A percentile compares a stretch with the other conserved stretches of the same genome.
phyloP scores from a whole-genome alignment of 2,888 invertebrate species.

The Rhamnusium bicolor region DNA sequence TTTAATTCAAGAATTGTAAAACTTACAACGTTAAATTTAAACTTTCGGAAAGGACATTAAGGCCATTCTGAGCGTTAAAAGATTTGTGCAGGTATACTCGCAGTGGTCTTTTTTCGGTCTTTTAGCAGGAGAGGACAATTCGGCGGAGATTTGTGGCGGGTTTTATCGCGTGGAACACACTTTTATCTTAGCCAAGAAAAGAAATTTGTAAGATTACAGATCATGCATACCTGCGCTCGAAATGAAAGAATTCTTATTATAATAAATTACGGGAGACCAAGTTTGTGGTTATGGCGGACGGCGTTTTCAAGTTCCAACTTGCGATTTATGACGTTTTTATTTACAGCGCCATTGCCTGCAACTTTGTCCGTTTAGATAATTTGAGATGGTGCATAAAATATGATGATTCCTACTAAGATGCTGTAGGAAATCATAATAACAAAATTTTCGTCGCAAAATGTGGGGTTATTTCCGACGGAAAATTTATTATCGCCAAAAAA shows the following conservation, averaged over 20 bases:
- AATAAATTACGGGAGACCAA: constrained; percentile 64
- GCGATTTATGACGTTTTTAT: constrained; percentile 65
- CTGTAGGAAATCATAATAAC: background rate
- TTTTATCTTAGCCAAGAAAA: constrained; percentile 64
- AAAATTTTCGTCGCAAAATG: background rate
- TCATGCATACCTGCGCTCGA: constrained; percentile 64
- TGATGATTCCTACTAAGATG: background rate
- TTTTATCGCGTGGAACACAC: constrained; percentile 68
- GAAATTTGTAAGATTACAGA: constrained; percentile 69
- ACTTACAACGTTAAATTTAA: constrained; percentile 51
- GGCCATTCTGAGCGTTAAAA: constrained; percentile 55
- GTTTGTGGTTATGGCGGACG: constrained; percentile 64
- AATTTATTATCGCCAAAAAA: background rate
- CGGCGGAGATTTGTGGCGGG: constrained; percentile 67
- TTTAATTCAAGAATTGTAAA: constrained; percentile 30
- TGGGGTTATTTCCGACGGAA: background rate
- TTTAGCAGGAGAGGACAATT: constrained; percentile 58
- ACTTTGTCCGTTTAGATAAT: background rate
- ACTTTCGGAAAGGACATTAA: constrained; percentile 57
- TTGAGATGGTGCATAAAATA: constrained; percentile 4
- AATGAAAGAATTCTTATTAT: constrained; percentile 66
- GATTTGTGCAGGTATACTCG: constrained; percentile 57
- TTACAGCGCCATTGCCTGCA: constrained; percentile 52
- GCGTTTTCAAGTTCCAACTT: constrained; percentile 40
- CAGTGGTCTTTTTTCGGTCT: constrained; percentile 51